Evolutionary conservation across 2,888 invertebrate species (phyloP).

Genomic region (Patella pellucida): DNA sequence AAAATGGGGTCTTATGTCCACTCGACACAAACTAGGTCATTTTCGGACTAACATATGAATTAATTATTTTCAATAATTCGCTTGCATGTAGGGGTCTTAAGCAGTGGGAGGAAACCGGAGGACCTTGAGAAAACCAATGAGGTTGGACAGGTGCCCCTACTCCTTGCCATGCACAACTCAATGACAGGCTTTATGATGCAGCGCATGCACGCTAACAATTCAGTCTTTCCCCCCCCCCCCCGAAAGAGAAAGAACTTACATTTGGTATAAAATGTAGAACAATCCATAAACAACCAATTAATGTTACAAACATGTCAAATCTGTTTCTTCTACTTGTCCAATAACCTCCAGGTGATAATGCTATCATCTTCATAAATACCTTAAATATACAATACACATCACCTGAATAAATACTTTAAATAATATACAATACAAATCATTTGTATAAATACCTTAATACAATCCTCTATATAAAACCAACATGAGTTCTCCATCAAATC

Average conservation of each 20-base stretch:
- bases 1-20: too few relatives aligned
- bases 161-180: too few relatives aligned
- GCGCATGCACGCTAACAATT: too few relatives aligned
- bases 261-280: constrained; percentile 87
- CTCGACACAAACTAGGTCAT: too few relatives aligned
- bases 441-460: background rate
- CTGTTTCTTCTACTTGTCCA: constrained; percentile 98
- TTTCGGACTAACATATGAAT: too few relatives aligned
- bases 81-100: too few relatives aligned
- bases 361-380: constrained; percentile 97
- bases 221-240: too few relatives aligned
- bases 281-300: constrained; percentile 97
- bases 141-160: too few relatives aligned
- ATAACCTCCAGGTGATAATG: constrained; percentile 97
- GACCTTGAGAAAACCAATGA: too few relatives aligned
- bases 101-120: too few relatives aligned
- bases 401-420: background rate
- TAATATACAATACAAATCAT: background rate
- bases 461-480: background rate
- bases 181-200: too few relatives aligned
- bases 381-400: constrained; percentile 30
- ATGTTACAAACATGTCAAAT: constrained; percentile 96
- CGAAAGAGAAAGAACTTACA: constrained; percentile 36
- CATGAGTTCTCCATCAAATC: background rate
- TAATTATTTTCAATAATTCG: too few relatives aligned